Conservation (phyloP, 2,888 invertebrate species). For the Sesia apiformis region DNA sequence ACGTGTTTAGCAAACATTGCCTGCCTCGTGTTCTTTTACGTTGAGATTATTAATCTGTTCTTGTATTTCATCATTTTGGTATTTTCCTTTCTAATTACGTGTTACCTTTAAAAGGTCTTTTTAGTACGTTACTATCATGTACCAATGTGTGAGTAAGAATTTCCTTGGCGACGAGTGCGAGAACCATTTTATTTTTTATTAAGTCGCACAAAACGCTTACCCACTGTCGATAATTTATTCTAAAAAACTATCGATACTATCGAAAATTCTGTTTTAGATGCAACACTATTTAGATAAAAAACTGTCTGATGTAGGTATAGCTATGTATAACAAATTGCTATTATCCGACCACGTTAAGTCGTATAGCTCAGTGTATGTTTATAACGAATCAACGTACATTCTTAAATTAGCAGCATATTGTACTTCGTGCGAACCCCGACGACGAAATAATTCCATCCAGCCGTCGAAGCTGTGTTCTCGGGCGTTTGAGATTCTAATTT, state of each 20-base stretch:
- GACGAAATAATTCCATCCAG: constrained; percentile 75
- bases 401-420: constrained; percentile 39
- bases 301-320: constrained; percentile 19
- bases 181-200: no score
- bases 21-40: no score
- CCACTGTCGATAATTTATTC: no score
- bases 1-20: no score
- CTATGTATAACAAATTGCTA: constrained; percentile 47
- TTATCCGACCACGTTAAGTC: constrained; percentile 43
- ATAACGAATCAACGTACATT: constrained; percentile 26
- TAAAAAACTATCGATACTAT: no score
- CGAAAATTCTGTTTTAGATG: no score
- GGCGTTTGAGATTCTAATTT: constrained; percentile 69
- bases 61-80: no score
- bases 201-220: no score
- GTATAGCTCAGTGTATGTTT: constrained; percentile 21
- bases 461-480: constrained; percentile 73
- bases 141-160: no score
- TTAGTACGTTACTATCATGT: no score
- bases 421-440: constrained; percentile 58
- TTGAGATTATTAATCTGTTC: no score
- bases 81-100: not conserved
- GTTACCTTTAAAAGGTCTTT: not conserved
- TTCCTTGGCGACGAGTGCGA: no score
- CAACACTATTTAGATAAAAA: constrained; percentile 11